Evolutionary conservation across 2,113 vertebrate species (phyloP).

Genomic region (Polyodon spathula): DNA sequence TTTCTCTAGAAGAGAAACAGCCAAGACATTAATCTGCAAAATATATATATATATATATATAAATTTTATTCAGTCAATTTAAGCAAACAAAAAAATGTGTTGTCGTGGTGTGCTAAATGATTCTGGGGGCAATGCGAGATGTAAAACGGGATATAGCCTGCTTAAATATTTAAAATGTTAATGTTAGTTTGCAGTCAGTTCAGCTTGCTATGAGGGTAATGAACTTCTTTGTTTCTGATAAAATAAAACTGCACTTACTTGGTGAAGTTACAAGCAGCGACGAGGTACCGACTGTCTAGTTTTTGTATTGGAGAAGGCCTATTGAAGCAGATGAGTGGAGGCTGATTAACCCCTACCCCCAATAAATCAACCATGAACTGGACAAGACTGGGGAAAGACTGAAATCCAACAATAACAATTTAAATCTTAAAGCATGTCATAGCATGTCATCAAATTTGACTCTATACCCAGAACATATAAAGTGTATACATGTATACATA

Average conservation of each 20-base stretch:
- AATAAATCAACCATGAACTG: background rate
- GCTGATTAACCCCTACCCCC: background rate
- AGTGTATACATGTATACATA: too few species aligned
- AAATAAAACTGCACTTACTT: conserved; percentile 1
- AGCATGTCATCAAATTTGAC: background rate
- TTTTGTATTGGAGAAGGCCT: background rate
- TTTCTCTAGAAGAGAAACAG: too few species aligned
- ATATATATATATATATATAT: too few species aligned
- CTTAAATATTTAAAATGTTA: background rate
- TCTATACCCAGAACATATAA: too few species aligned
- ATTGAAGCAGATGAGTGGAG: background rate
- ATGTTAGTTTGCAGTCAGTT: conserved; percentile 3
- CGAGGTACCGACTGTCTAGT: background rate
- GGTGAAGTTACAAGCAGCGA: conserved; percentile 2
- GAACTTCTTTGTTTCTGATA: too few species aligned
- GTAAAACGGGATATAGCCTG: background rate
- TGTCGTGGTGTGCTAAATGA: too few species aligned
- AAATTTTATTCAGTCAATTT: too few species aligned
- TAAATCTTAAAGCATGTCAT: background rate
- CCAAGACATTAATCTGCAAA: too few species aligned
- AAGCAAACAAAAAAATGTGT: too few species aligned
- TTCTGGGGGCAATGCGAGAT: too few species aligned
- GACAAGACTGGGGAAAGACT: too few species aligned
- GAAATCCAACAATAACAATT: too few species aligned
- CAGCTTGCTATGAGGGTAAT: conserved; percentile 1